Base-by-base conservation (phyloP, 2,113 vertebrate genomes). In the Recurvirostra avosetta region DNA sequence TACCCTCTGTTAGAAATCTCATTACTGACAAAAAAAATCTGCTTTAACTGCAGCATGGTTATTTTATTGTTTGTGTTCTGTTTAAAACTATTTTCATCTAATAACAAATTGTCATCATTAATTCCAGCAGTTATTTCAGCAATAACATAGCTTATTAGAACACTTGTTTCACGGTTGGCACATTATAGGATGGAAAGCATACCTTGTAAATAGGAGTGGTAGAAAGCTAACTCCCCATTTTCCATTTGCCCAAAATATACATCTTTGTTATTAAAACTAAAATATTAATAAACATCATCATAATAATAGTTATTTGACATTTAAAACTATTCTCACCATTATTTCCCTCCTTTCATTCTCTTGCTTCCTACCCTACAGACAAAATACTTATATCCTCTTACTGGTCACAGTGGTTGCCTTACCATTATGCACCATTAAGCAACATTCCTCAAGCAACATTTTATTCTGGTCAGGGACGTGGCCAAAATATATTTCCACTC, bases 311-410 rank as follows among this genome's bases (percentile, higher is more conserved):
- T 23, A 20, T 23, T 70, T 70, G 3, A 10, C 8, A 67, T 72
- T 67, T 86, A 30, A 61, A 76, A 56, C 20, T 41, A 12, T 40
- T 72, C 8, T 53, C 15, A 53, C 15, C 1, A 1, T 32, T 27
- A 63, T 50, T 86, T 86, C 23, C 6, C 59, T 68, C 9, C 26
- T 86, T 86, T 71, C 7, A 6, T 53, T 74, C 34, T 52, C 41
- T 63, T 53, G 19, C 21, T 38, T 61, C 30, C 5, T 4, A 13
- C 9, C 7, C 11, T 50, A 20, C 29, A 45, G 55, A 53, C 16
- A 21, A 8, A 43, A 9, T 1, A 19, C 5, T 1, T 21, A 4
- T 17, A 30, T 23, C 12, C 3, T 61, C 50, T 34, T 6, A 55
- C 1, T 38, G 26, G 10, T 55, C 38, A 56, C n/a, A 73, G 59